A percentile compares a stretch with the other conserved stretches of the same genome.
Conservation (phyloP, 2,888 invertebrate genomes). For the Polyploca ridens region DNA sequence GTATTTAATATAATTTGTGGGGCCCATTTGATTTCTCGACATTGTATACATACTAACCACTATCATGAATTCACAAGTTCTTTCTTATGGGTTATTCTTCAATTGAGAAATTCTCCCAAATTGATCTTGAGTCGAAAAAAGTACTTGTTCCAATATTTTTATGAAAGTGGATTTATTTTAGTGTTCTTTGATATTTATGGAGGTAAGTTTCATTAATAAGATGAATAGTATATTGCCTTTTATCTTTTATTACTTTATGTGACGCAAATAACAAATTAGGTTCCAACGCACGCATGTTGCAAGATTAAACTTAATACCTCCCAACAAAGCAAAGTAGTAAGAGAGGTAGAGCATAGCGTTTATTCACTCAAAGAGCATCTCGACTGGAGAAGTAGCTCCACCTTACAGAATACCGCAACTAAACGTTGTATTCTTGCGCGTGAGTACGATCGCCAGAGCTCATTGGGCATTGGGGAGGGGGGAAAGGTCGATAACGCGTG, state of each 20-base stretch:
- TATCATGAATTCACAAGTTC: constrained; percentile 5
- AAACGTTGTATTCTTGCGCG: no score
- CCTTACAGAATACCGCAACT: no score
- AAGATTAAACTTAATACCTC: no score
- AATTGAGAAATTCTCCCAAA: neutral
- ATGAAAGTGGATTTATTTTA: neutral
- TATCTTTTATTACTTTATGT: constrained; percentile 5
- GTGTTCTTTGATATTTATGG: neutral
- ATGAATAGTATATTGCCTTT: neutral
- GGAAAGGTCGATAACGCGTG: no score
- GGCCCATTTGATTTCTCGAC: neutral
- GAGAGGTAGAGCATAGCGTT: no score
- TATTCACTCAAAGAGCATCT: no score
- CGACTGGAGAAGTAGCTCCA: no score
- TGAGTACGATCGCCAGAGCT: no score
- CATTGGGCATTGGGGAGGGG: no score
- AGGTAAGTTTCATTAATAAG: constrained; percentile 1
- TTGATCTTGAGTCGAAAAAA: neutral
- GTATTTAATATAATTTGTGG: constrained; percentile 8
- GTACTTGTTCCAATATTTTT: neutral
- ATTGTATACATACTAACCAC: constrained; percentile 4
- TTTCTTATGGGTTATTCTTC: neutral
- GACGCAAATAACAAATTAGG: neutral
- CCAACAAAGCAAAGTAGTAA: no score
- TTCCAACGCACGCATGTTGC: neutral